These are phyloP conservation scores for Cyrtodaria siliqua DNA, from an alignment of 2,888 invertebrate species.

Conservation along the genomic window DNA sequence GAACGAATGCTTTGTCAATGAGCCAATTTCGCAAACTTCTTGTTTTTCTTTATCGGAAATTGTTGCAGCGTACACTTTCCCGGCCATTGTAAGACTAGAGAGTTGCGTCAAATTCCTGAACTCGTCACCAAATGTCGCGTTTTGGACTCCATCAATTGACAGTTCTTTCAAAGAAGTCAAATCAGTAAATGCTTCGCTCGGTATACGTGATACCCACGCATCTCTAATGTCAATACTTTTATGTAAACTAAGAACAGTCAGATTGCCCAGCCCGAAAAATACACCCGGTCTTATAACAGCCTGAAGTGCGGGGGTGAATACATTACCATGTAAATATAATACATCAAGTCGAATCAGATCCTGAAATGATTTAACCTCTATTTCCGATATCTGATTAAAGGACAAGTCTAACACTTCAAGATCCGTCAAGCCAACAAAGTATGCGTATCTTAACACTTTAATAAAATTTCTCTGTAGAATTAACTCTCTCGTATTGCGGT, in stretches of 20 bases:
- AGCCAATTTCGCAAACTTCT: conserved; percentile 24
- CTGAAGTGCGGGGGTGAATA: background rate
- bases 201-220: background rate
- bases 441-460: conserved; percentile 4
- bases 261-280: conserved; percentile 27
- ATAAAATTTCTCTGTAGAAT: conserved; percentile 23
- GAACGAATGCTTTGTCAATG: conserved; percentile 24
- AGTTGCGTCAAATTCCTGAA: conserved; percentile 29
- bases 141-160: conserved; percentile 31
- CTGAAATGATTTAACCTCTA: conserved; percentile 36
- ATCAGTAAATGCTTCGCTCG: conserved; percentile 16
- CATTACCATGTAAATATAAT: conserved; percentile 30
- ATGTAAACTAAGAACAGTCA: conserved; percentile 29
- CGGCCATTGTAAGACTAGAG: conserved; percentile 26
- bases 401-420: conserved; percentile 33
- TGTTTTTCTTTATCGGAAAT: no score
- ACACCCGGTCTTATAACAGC: conserved; percentile 29
- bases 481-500: conserved; percentile 24
- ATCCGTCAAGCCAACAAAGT: conserved; percentile 20
- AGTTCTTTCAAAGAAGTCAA: conserved; percentile 23
- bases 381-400: conserved; percentile 15
- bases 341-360: conserved; percentile 26
- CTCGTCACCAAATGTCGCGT: conserved; percentile 26
- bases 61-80: background rate
- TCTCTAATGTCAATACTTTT: conserved; percentile 2